Evolutionary conservation across 2,888 invertebrate species (phyloP).

Genomic region (Drosophila tripunctata): DNA sequence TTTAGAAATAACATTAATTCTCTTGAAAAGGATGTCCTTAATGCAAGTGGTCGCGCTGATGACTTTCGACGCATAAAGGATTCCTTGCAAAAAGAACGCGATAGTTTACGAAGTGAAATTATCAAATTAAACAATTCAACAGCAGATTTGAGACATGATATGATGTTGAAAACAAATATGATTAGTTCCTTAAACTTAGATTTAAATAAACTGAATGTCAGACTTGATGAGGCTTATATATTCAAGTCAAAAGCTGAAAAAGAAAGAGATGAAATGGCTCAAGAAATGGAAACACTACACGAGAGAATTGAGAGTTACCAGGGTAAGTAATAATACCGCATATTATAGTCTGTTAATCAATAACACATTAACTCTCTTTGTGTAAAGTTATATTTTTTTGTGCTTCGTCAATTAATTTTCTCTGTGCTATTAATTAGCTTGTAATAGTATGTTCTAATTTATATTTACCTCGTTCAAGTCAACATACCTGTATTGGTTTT

Average conservation of each 20-base stretch:
- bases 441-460: too few relatives aligned
- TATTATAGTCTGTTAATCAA: too few relatives aligned
- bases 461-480: too few relatives aligned
- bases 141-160: conserved; percentile 71
- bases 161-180: conserved; percentile 72
- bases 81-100: conserved; percentile 75
- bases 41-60: conserved; percentile 65
- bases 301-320: conserved; percentile 72
- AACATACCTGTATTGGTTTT: too few relatives aligned
- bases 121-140: conserved; percentile 72
- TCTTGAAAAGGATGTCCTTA: conserved; percentile 75
- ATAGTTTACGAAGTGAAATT: conserved; percentile 73
- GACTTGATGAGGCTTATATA: conserved; percentile 75
- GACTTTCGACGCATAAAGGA: conserved; percentile 73
- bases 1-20: conserved; percentile 71
- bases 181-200: conserved; percentile 75
- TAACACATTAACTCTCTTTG: too few relatives aligned
- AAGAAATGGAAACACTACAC: conserved; percentile 77
- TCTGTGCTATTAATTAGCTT: too few relatives aligned
- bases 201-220: conserved; percentile 74
- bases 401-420: too few relatives aligned
- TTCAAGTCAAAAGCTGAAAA: conserved; percentile 71
- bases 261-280: conserved; percentile 78
- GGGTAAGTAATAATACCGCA: too few relatives aligned
- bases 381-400: too few relatives aligned